Evolutionary conservation across 53 echinoderm and acorn worm species (phyloP).

Genomic region (Apostichopus leukothele): DNA sequence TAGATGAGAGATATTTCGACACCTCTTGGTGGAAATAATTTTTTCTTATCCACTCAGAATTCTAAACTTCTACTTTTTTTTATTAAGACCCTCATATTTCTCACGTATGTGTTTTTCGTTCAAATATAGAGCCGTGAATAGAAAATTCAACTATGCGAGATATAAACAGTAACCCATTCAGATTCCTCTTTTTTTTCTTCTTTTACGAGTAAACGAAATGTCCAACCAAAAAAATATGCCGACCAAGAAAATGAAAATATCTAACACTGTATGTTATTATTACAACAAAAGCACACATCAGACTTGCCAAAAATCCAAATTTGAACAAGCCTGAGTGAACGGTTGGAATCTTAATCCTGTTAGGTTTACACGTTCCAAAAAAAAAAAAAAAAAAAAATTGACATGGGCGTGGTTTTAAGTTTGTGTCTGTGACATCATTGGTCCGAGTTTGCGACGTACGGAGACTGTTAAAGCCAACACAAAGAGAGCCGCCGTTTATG

Average conservation of each 20-base stretch:
- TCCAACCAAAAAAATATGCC: too few species aligned
- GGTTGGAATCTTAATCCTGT: slow-evolving; percentile 38
- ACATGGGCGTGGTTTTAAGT: slow-evolving; percentile 32
- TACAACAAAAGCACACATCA: background rate
- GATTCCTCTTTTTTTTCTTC: too few species aligned
- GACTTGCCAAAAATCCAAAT: background rate
- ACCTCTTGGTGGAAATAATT: too few species aligned
- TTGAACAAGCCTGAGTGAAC: slow-evolving; percentile 35
- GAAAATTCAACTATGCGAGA: background rate
- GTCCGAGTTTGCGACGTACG: background rate
- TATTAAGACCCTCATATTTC: too few species aligned
- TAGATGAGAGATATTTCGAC: too few species aligned
- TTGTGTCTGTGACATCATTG: slow-evolving; percentile 36
- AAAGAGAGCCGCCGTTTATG: slow-evolving; percentile 50
- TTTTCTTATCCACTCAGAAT: background rate
- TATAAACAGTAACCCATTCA: background rate
- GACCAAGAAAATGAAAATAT: too few species aligned
- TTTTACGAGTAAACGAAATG: too few species aligned
- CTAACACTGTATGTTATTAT: slow-evolving; percentile 13
- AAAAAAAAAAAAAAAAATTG: background rate
- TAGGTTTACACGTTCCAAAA: background rate
- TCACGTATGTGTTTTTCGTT: too few species aligned
- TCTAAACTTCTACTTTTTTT: too few species aligned
- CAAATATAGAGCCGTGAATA: background rate
- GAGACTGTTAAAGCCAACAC: slow-evolving; percentile 45